These are phyloP conservation scores for Chouioia cunea DNA, from an alignment of 2,888 invertebrate species.

Conservation along the genomic window DNA sequence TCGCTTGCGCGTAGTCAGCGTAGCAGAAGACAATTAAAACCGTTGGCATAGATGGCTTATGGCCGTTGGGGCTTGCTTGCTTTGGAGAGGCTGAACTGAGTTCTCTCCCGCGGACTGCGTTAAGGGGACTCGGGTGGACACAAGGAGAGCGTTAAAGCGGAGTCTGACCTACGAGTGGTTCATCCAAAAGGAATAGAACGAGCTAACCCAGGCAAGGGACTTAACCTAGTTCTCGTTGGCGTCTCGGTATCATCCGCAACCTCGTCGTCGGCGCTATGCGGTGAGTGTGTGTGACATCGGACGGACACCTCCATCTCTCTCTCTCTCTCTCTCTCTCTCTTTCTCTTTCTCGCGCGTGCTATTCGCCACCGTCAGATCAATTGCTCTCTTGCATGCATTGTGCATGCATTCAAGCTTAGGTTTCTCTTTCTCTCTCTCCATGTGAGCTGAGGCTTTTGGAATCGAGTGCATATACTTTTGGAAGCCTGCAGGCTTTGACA, in stretches of 20 bases:
- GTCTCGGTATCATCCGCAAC: slow-evolving; percentile 19
- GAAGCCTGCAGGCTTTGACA: slow-evolving; percentile 17
- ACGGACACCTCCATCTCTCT: slow-evolving; percentile 17
- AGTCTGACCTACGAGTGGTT: too few species aligned
- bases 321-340: slow-evolving; percentile 10
- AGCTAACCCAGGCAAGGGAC: slow-evolving; percentile 37
- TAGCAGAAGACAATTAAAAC: slow-evolving; percentile 56
- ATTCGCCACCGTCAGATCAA: slow-evolving; percentile 32
- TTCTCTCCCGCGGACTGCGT: neutral
- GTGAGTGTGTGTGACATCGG: slow-evolving; percentile 16
- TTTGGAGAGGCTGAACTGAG: slow-evolving; percentile 3
- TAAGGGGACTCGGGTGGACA: neutral
- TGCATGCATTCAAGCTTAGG: neutral
- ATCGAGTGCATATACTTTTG: slow-evolving; percentile 23
- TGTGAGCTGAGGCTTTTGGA: neutral
- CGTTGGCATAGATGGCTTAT: slow-evolving; percentile 54
- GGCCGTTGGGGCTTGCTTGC: slow-evolving; percentile 54
- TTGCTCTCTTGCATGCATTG: slow-evolving; percentile 14
- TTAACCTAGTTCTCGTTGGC: slow-evolving; percentile 54
- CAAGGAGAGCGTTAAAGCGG: neutral
- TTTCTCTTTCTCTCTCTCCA: too few species aligned
- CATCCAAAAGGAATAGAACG: neutral
- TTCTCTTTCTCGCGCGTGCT: slow-evolving; percentile 25
- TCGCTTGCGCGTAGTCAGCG: slow-evolving; percentile 4
- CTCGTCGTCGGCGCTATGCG: slow-evolving; percentile 3